These are phyloP conservation scores for Pangasius djambal DNA, from an alignment of 2,797 vertebrate species.

Conservation along the genomic window DNA sequence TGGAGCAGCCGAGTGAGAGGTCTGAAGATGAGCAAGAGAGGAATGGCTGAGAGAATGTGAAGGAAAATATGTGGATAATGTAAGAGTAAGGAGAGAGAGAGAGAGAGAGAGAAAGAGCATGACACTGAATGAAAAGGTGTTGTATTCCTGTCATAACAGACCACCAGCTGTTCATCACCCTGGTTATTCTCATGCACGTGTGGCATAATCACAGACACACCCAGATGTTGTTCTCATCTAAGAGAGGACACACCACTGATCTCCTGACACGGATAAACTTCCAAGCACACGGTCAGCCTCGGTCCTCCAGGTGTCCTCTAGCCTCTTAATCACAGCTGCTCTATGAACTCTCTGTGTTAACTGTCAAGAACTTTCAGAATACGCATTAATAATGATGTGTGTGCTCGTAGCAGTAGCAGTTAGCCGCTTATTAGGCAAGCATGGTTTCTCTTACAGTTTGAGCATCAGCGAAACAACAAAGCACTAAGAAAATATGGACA, in stretches of 20 bases:
- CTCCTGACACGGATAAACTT: background rate
- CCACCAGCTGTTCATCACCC: background rate
- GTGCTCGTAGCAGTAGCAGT: background rate
- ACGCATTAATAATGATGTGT: background rate
- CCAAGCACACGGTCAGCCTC: background rate
- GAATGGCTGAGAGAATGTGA: background rate
- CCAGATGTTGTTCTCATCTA: background rate
- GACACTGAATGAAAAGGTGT: background rate
- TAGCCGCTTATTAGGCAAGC: background rate
- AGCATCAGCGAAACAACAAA: constrained; percentile 52
- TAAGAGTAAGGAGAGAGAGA: background rate
- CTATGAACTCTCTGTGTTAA: background rate
- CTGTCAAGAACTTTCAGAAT: constrained; percentile 12
- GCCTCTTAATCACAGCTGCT: constrained; percentile 26
- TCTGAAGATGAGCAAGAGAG: constrained; percentile 35
- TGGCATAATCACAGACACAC: background rate
- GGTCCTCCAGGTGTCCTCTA: background rate
- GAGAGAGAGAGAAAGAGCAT: background rate
- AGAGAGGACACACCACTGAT: background rate
- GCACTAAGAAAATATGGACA: constrained; percentile 62
- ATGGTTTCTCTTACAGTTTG: constrained; percentile 9
- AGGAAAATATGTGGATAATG: background rate
- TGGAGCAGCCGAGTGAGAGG: background rate
- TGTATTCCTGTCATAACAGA: background rate
- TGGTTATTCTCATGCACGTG: constrained; percentile 24